A percentile compares a stretch with the other conserved stretches of the same genome.
These are phyloP conservation scores for Orgyia antiqua DNA, from an alignment of 2,888 invertebrate species.

Conservation along the genomic window DNA sequence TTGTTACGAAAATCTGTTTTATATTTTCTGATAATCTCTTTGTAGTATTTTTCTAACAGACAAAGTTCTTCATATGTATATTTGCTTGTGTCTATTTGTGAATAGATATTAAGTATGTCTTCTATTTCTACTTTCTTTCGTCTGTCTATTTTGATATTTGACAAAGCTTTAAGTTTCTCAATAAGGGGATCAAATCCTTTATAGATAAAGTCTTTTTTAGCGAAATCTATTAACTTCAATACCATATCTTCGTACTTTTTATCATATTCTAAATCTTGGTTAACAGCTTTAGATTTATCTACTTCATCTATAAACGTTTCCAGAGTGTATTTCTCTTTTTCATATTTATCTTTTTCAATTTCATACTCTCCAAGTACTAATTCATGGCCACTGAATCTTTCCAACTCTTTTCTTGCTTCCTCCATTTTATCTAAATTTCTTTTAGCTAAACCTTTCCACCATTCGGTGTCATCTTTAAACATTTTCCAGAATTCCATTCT, in stretches of 20 bases:
- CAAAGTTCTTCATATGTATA: slow-evolving; percentile 70
- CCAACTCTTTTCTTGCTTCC: slow-evolving; percentile 61
- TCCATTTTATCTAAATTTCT: slow-evolving; percentile 70
- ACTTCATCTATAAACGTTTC: slow-evolving; percentile 66
- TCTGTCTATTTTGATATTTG: slow-evolving; percentile 54
- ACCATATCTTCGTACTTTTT: slow-evolving; percentile 72
- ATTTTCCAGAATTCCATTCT: slow-evolving; percentile 62
- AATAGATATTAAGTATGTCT: slow-evolving; percentile 62
- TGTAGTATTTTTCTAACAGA: slow-evolving; percentile 64
- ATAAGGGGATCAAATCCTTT: slow-evolving; percentile 73
- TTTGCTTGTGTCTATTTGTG: slow-evolving; percentile 58
- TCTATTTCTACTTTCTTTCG: slow-evolving; percentile 57
- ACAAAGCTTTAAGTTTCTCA: slow-evolving; percentile 55
- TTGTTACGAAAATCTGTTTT: slow-evolving; percentile 42
- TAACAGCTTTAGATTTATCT: slow-evolving; percentile 56
- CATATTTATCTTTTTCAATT: slow-evolving; percentile 51
- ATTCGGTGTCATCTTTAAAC: slow-evolving; percentile 68
- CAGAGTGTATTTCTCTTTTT: slow-evolving; percentile 55
- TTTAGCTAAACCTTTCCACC: slow-evolving; percentile 69
- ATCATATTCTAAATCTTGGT: slow-evolving; percentile 60
- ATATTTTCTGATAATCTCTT: slow-evolving; percentile 63
- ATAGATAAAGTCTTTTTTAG: slow-evolving; percentile 66
- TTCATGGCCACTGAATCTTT: slow-evolving; percentile 67
- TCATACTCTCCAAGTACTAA: slow-evolving; percentile 59
- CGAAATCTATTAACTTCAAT: slow-evolving; percentile 62